A percentile compares a stretch with the other conserved stretches of the same genome.
Conservation (phyloP, 2,113 vertebrate genomes). For the Catharus minimus region DNA sequence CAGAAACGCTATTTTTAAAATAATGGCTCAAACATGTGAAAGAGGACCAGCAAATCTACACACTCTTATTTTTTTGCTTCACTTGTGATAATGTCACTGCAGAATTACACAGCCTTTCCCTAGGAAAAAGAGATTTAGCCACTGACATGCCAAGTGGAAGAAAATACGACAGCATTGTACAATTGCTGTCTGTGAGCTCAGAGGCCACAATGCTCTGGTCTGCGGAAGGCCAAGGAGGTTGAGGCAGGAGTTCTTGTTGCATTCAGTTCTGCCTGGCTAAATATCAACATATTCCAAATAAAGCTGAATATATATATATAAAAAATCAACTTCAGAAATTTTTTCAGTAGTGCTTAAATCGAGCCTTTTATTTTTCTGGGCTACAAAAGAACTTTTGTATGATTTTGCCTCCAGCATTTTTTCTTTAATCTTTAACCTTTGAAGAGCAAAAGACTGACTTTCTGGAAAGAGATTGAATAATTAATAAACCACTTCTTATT, state of each 20-base stretch:
- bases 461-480: constrained; percentile 23
- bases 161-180: not conserved
- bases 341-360: not conserved
- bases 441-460: constrained; percentile 27
- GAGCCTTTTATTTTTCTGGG: constrained; percentile 4
- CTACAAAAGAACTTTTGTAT: constrained; percentile 58
- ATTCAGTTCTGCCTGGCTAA: constrained; percentile 14
- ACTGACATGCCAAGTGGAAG: not conserved
- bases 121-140: not conserved
- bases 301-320: not conserved
- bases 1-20: not conserved
- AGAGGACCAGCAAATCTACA: not conserved
- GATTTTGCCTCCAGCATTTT: constrained; percentile 32
- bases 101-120: not conserved
- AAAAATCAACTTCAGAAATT: constrained; percentile 10
- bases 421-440: constrained; percentile 60
- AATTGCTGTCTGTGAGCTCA: not conserved
- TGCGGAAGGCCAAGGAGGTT: not conserved
- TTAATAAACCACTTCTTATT: constrained; percentile 1
- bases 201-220: not conserved
- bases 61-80: not conserved
- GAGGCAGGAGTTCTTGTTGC: not conserved
- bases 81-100: not conserved
- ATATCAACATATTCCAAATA: not conserved
- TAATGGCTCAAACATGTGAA: not conserved